Base-by-base conservation (phyloP, 2,888 invertebrate genomes). In the Seira musarum region DNA sequence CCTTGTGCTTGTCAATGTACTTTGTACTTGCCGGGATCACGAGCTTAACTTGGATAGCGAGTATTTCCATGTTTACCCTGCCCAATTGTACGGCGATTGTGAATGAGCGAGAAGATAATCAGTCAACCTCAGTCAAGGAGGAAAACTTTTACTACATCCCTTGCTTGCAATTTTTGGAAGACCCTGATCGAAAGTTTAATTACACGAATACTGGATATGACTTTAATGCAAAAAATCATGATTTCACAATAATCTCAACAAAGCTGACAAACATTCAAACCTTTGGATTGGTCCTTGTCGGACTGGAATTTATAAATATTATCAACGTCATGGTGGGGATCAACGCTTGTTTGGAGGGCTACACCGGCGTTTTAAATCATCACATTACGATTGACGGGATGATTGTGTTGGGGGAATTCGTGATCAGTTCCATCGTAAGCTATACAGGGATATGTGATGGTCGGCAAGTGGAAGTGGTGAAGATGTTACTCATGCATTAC, bases 291-390 rank as follows among this genome's bases (percentile, higher is more conserved):
- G 6, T 63, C 19, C 68, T 75, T n/a, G 22, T 67, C 24, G 35
- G 22, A 35, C 40, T 75, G 13, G 24, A 61, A 49, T 3, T 75
- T 1, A 1, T 75, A 1, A 75, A 75, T 46, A 1, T 68, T 1
- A 2, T 75, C 46, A 75, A 75, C 21, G 75, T 75, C 17, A 6
- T 61, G 2, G 63, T 75, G 1, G 75, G 75, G 13, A 63, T 75
- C n/a, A 63, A 68, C 21, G 75, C 61, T 1, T 60, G 61, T 15
- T 22, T 75, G 21, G 22, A 63, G 22, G 75, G 75, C 1, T 75
- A 75, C 30, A 75, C 40, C 19, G 19, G 1, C 24, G 35, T 75
- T 8, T 25, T 75, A 2, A 24, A 25, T 10, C 61, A 61, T 2
- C 75, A 75, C 19, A 68, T 75, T 46, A 22, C 49, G 6, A 19